These are phyloP conservation scores for Lates calcarifer DNA, from an alignment of 2,113 vertebrate species.

Conservation along the genomic window DNA sequence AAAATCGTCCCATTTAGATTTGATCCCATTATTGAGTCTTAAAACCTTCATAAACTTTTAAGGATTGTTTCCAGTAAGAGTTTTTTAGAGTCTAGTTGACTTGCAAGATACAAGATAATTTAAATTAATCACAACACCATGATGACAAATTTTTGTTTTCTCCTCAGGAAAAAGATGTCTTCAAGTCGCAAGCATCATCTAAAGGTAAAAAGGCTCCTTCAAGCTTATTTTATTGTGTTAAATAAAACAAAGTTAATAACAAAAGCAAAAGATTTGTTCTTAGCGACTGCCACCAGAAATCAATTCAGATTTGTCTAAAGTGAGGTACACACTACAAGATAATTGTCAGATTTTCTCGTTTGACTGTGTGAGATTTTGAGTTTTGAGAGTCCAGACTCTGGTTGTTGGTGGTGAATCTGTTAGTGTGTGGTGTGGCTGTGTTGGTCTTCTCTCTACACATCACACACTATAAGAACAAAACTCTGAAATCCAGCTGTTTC, in stretches of 20 bases:
- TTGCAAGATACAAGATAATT: not conserved
- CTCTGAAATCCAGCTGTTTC: not conserved
- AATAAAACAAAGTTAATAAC: not conserved
- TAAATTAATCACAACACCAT: not conserved
- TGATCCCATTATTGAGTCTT: not conserved
- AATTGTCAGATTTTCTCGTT: too few species aligned
- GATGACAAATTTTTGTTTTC: not conserved
- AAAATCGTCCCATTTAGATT: not conserved
- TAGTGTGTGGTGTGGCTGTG: too few species aligned
- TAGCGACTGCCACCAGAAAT: too few species aligned
- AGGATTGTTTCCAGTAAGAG: not conserved
- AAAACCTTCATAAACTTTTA: too few species aligned
- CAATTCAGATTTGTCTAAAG: too few species aligned
- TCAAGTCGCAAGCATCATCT: constrained; percentile 94
- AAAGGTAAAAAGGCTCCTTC: constrained; percentile 86
- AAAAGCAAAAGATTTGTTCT: not conserved
- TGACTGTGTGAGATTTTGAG: too few species aligned
- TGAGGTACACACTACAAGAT: too few species aligned
- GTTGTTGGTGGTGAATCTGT: too few species aligned
- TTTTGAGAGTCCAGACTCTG: too few species aligned
- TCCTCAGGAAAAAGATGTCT: constrained; percentile 89
- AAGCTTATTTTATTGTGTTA: not conserved
- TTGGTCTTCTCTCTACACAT: too few species aligned
- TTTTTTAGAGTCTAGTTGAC: not conserved
- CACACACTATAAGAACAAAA: too few species aligned